Percentiles rank a stretch among this genome's conserved stretches.
phyloP scores from a whole-genome alignment of 2,113 vertebrate species.

The Pollachius pollachius region DNA sequence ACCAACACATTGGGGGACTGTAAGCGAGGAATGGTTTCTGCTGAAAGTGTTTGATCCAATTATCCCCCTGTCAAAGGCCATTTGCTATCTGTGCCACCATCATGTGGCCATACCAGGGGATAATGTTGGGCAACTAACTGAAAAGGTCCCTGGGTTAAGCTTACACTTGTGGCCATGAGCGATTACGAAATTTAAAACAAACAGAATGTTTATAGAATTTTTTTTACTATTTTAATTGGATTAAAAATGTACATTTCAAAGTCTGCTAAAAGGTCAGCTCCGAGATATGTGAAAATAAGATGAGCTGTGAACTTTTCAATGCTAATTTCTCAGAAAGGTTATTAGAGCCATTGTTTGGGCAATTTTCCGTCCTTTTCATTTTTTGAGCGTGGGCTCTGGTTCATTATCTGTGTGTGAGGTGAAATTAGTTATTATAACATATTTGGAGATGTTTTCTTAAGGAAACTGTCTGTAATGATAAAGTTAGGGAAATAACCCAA shows the following conservation, averaged over 20 bases:
- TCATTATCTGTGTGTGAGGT: too few species aligned
- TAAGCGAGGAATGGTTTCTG: slow-evolving; percentile 44
- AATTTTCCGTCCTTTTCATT: slow-evolving; percentile 12
- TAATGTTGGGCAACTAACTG: too few species aligned
- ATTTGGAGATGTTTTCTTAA: too few species aligned
- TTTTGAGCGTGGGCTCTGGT: background rate
- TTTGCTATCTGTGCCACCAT: slow-evolving; percentile 22
- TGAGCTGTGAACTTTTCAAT: slow-evolving; percentile 22
- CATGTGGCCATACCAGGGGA: background rate
- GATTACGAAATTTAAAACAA: too few species aligned
- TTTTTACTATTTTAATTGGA: too few species aligned
- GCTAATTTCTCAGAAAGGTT: slow-evolving; percentile 39
- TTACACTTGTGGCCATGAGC: too few species aligned
- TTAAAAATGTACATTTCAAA: background rate
- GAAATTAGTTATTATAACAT: too few species aligned
- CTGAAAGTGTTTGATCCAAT: slow-evolving; percentile 62
- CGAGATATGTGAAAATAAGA: too few species aligned
- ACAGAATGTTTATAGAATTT: too few species aligned
- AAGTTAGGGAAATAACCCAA: too few species aligned
- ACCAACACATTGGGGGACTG: slow-evolving; percentile 9
- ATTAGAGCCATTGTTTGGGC: slow-evolving; percentile 14
- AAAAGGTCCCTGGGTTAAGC: too few species aligned
- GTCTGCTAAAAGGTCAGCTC: slow-evolving; percentile 29
- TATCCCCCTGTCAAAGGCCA: slow-evolving; percentile 55
- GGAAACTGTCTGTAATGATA: too few species aligned